These are phyloP conservation scores for Xestia ashworthii DNA, from an alignment of 2,888 invertebrate genomes.

Conservation along the genomic window DNA sequence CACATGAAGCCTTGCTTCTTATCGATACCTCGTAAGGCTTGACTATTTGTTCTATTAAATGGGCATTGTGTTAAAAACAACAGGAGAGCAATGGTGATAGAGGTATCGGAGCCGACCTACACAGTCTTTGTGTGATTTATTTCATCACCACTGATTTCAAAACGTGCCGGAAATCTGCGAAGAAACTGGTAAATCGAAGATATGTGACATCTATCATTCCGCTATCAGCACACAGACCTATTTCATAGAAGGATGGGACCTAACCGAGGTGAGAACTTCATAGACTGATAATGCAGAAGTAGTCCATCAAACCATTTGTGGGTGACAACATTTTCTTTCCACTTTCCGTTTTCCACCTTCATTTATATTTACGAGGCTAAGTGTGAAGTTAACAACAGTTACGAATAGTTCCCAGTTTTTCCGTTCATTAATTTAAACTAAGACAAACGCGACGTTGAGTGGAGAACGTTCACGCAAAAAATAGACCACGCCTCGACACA, in stretches of 20 bases:
- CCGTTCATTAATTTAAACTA: slow-evolving; percentile 58
- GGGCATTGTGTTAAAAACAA: background rate
- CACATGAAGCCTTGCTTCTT: background rate
- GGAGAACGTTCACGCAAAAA: slow-evolving; percentile 38
- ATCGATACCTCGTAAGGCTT: background rate
- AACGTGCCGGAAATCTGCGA: background rate
- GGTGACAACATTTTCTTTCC: background rate
- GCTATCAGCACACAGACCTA: background rate
- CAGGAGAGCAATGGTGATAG: background rate
- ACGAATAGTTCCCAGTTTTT: slow-evolving; percentile 44
- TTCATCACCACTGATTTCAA: background rate
- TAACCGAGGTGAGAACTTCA: background rate
- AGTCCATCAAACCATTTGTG: background rate
- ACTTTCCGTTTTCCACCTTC: background rate
- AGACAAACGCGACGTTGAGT: slow-evolving; percentile 43
- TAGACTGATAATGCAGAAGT: background rate
- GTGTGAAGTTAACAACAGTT: slow-evolving; percentile 40
- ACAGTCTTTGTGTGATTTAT: background rate
- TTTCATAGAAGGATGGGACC: background rate
- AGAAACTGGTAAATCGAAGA: background rate
- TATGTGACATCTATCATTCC: background rate
- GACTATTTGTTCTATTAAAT: background rate
- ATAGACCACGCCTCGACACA: slow-evolving; percentile 18
- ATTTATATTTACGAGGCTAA: slow-evolving; percentile 13
- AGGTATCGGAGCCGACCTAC: background rate